These are phyloP conservation scores for Lichenostomus cassidix DNA, from an alignment of 2,113 vertebrate genomes.

Conservation along the genomic window DNA sequence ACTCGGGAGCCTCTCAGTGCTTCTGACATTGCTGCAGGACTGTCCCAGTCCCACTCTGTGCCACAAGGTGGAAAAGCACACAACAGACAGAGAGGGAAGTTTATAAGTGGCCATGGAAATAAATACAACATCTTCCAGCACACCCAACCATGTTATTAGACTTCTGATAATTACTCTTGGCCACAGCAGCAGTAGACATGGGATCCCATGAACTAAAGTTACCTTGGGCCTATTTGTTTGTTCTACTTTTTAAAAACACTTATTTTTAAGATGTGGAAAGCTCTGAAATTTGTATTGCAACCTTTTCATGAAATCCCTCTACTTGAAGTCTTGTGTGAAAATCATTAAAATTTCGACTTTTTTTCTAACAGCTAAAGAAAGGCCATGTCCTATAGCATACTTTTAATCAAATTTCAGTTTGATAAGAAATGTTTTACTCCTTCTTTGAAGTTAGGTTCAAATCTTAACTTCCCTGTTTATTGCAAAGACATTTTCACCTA, in stretches of 20 bases:
- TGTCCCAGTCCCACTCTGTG: background rate
- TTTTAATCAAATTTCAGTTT: background rate
- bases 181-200: background rate
- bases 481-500: background rate
- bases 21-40: background rate
- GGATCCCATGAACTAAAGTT: background rate
- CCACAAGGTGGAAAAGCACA: background rate
- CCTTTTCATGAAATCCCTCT: background rate
- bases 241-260: background rate
- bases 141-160: accelerated
- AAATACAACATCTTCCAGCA: background rate
- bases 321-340: background rate
- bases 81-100: background rate
- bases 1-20: background rate
- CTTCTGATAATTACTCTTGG: background rate
- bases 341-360: background rate
- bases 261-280: background rate
- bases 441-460: background rate
- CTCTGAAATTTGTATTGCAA: background rate
- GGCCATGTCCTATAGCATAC: background rate
- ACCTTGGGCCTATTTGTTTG: background rate
- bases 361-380: background rate
- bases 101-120: background rate
- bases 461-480: background rate
- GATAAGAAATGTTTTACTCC: background rate